These are phyloP conservation scores for Ctenopoma kingsleyae DNA, from an alignment of 2,797 vertebrate species.

Conservation along the genomic window DNA sequence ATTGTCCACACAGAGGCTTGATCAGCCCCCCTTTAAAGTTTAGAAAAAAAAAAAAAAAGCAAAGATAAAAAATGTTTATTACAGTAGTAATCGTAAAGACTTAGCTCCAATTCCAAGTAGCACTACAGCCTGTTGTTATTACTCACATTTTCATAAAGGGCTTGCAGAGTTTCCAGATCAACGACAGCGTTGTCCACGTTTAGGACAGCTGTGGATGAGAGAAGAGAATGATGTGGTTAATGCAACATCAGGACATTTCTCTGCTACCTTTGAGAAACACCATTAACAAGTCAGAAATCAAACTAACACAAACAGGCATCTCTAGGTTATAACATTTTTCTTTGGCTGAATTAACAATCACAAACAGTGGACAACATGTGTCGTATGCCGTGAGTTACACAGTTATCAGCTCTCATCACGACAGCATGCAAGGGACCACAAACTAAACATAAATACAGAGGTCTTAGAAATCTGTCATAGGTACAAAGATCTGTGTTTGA, in stretches of 20 bases:
- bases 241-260: slow-evolving; percentile 51
- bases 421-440: slow-evolving; percentile 59
- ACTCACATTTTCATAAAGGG: slow-evolving; percentile 98
- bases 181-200: slow-evolving; percentile 97
- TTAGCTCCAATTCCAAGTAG: slow-evolving; percentile 19
- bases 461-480: slow-evolving; percentile 84
- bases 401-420: slow-evolving; percentile 68
- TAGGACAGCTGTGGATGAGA: slow-evolving; percentile 88
- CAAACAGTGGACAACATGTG: slow-evolving; percentile 19
- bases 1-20: slow-evolving; percentile 16
- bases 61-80: slow-evolving; percentile 38
- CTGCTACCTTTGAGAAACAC: slow-evolving; percentile 39
- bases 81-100: slow-evolving; percentile 21
- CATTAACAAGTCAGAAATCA: slow-evolving; percentile 63
- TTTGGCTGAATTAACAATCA: slow-evolving; percentile 20
- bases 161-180: slow-evolving; percentile 97
- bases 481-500: slow-evolving; percentile 90
- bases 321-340: slow-evolving; percentile 21
- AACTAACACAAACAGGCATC: slow-evolving; percentile 39
- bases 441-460: slow-evolving; percentile 72
- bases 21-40: slow-evolving; percentile 38
- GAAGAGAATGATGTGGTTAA: slow-evolving; percentile 58
- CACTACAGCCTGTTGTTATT: not conserved
- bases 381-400: slow-evolving; percentile 40
- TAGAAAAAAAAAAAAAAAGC: slow-evolving; percentile 17